Conservation (phyloP, 2,797 vertebrate species). For the Brachyrhaphis roseni region DNA sequence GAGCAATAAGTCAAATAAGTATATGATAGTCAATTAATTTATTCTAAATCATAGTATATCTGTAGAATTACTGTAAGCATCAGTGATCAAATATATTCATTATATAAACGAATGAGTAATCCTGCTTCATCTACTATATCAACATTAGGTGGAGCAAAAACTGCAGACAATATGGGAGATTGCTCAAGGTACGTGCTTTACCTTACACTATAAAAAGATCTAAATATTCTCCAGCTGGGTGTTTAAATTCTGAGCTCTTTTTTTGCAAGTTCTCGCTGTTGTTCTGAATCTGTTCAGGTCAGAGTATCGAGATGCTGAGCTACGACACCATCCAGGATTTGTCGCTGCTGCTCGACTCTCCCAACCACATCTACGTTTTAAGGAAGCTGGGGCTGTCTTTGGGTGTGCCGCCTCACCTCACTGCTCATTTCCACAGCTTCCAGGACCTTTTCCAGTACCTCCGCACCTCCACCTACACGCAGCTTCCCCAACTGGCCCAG, state of each 20-base stretch:
- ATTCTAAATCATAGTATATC: background rate
- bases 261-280: background rate
- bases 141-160: constrained; percentile 66
- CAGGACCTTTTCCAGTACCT: constrained; percentile 75
- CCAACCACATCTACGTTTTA: constrained; percentile 30
- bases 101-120: background rate
- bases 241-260: background rate
- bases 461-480: constrained; percentile 69
- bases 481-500: constrained; percentile 69
- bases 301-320: constrained; percentile 63
- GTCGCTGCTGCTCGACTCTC: constrained; percentile 64
- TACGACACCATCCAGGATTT: constrained; percentile 73
- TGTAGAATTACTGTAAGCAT: background rate
- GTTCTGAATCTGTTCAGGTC: constrained; percentile 46
- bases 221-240: background rate
- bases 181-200: constrained; percentile 55
- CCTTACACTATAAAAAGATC: background rate
- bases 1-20: background rate
- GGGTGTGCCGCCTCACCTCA: constrained; percentile 63
- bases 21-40: too few species aligned
- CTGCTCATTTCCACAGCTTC: constrained; percentile 59
- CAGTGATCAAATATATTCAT: background rate
- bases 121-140: constrained; percentile 15
- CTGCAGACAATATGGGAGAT: constrained; percentile 66
- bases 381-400: constrained; percentile 56